phyloP scores from a whole-genome alignment of 2,888 invertebrate species.

The Drosophila merina region DNA sequence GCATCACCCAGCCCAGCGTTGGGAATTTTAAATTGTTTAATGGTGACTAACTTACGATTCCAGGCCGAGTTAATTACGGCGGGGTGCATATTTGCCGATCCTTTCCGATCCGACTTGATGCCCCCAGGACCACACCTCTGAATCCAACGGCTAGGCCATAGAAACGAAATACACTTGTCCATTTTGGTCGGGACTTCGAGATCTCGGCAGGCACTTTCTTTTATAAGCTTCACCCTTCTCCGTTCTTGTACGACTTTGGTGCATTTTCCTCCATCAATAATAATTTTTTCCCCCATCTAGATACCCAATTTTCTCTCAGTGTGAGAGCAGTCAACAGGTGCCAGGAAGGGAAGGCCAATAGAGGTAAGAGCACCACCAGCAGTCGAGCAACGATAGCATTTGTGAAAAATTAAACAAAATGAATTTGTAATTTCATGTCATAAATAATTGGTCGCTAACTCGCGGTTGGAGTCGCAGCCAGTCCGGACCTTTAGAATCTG shows the following conservation, averaged over 20 bases:
- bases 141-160: slow-evolving; percentile 48
- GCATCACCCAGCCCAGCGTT: slow-evolving; percentile 55
- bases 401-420: slow-evolving; percentile 83
- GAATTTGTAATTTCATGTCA: slow-evolving; percentile 84
- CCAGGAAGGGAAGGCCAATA: slow-evolving; percentile 12
- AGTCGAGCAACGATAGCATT: slow-evolving; percentile 51
- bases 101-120: slow-evolving; percentile 22
- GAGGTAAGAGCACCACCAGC: slow-evolving; percentile 7
- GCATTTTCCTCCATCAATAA: no score
- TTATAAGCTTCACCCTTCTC: no score
- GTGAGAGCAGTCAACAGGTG: slow-evolving; percentile 61
- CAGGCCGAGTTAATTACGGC: slow-evolving; percentile 78
- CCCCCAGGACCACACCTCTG: slow-evolving; percentile 55
- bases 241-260: no score
- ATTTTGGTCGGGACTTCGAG: background rate
- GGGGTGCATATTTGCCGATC: slow-evolving; percentile 80
- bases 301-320: slow-evolving; percentile 3
- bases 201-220: no score
- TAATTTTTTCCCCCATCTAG: background rate
- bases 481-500: slow-evolving; percentile 29
- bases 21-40: slow-evolving; percentile 80
- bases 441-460: slow-evolving; percentile 83
- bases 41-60: slow-evolving; percentile 81
- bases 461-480: slow-evolving; percentile 39
- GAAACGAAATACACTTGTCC: slow-evolving; percentile 60